phyloP scores from a whole-genome alignment of 2,888 invertebrate genomes.

The Copidosoma aretas region DNA sequence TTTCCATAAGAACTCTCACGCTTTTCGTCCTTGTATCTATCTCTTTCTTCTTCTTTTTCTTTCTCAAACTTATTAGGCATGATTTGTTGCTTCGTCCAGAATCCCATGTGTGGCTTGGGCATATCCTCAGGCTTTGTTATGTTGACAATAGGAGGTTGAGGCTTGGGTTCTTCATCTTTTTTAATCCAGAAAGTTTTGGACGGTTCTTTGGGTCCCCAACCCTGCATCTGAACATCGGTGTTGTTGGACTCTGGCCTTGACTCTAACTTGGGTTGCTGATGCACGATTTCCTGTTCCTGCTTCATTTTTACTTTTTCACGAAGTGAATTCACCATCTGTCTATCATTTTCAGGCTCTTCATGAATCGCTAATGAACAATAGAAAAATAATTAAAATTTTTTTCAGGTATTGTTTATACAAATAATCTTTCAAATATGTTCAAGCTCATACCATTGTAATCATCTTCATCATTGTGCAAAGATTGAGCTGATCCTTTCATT shows the following conservation, averaged over 20 bases:
- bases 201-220: conserved; percentile 57
- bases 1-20: conserved; percentile 52
- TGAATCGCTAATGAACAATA: not conserved
- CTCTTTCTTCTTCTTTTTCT: conserved; percentile 60
- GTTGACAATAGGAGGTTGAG: not conserved
- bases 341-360: conserved; percentile 59
- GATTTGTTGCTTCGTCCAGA: conserved; percentile 61
- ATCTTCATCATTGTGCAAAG: conserved; percentile 62
- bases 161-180: conserved; percentile 50
- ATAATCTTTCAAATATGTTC: not conserved
- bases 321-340: conserved; percentile 64
- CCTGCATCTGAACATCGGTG: conserved; percentile 47
- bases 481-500: conserved; percentile 64
- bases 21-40: conserved; percentile 50
- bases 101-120: conserved; percentile 61
- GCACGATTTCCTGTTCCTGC: conserved; percentile 64
- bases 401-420: not conserved
- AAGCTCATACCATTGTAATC: conserved; percentile 45
- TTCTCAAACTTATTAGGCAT: conserved; percentile 55
- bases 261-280: conserved; percentile 39
- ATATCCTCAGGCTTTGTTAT: conserved; percentile 53
- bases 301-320: conserved; percentile 66
- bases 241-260: conserved; percentile 11
- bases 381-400: not conserved
- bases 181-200: conserved; percentile 55